Base-by-base conservation (phyloP, 1,140 invertebrate species). In the Branchinecta lindahli region DNA sequence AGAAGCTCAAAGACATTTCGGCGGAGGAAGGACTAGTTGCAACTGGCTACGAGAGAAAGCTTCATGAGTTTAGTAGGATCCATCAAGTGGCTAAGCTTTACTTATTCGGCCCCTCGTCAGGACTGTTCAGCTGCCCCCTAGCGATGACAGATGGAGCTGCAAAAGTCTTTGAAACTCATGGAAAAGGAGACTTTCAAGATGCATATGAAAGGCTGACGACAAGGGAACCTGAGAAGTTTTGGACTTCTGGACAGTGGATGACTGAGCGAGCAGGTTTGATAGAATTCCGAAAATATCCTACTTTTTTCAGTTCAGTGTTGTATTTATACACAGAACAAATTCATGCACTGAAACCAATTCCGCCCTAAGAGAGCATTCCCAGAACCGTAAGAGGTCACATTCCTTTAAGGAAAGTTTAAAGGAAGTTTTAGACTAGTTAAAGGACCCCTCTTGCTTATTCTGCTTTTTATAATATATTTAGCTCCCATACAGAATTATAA, bases 241-340 rank as follows among this genome's bases (percentile, higher is more conserved):
- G 84, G 84, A 85, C 84, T 12, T 84, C 83, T 71, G 84, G 84
- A 8, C 84, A 85, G 73, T 85, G 84, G 84, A 85, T 85, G 84
- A 85, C 84, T 15, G 84, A 86, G 72, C 80, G 79, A 73, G 75
- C 75, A 74, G 84, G 75, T 76, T 69, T 33, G 44, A 65, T 3
- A 8, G 5, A n/a, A 71, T 44, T 71, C 5, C 33, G 33, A 33
- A 33, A 33, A 33, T 33, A 33, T 33, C 33, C 33, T 33, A 3
- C 9, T 20, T 15, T 15, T 45, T 68, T 15, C 45, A 15, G n/a
- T 69, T 45, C 68, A 21, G 33, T 20, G 9, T 68, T 68, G 61
- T 44, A 15, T 67, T 67, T n/a, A 9, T 52, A 44, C n/a, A 21
- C 12, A 15, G 2, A 15, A 67, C 2, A n/a, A 44, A 21, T 67